phyloP scores from a whole-genome alignment of 92 coral and sea anemone species.

The Epizoanthus fatuus region DNA sequence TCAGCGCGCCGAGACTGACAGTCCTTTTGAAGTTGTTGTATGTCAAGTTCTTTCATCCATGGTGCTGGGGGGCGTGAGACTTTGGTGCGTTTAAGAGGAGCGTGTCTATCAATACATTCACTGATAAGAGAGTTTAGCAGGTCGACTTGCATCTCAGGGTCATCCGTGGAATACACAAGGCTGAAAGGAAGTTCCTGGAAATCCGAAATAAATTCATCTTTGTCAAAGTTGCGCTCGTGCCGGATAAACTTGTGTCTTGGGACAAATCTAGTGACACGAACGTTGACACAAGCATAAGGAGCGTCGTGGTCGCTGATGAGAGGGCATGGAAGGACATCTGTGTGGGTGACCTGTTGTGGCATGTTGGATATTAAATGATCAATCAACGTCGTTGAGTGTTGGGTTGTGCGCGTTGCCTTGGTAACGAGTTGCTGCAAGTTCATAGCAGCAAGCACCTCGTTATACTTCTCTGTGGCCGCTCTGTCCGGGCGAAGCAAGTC shows the following conservation, averaged over 20 bases:
- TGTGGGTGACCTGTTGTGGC: constrained; percentile 29
- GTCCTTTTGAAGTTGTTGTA: constrained; percentile 32
- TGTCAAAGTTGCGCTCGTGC: constrained; percentile 1
- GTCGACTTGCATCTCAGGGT: constrained; percentile 29
- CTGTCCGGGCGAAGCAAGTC: constrained; percentile 19
- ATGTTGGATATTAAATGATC: constrained; percentile 31
- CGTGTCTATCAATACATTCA: constrained; percentile 35
- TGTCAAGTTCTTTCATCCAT: constrained; percentile 24
- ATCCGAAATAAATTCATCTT: constrained; percentile 7
- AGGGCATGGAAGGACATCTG: constrained; percentile 18
- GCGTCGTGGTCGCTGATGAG: constrained; percentile 33
- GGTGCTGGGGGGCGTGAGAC: constrained; percentile 41
- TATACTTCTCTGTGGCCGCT: constrained; percentile 2
- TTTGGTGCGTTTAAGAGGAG: constrained; percentile 40
- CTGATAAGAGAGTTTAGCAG: constrained; percentile 32
- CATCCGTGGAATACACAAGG: constrained; percentile 37
- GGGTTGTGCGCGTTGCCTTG: constrained; percentile 24
- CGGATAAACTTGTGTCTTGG: constrained; percentile 28
- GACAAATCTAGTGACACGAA: constrained; percentile 2
- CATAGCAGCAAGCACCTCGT: constrained; percentile 10
- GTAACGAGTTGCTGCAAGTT: constrained; percentile 23
- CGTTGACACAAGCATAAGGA: constrained; percentile 22
- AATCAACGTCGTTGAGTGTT: constrained; percentile 1
- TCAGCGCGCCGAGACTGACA: constrained; percentile 11
- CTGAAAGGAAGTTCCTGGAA: constrained; percentile 26